A percentile compares a stretch with the other conserved stretches of the same genome.
These are phyloP conservation scores for Actinostola sp. DNA, from an alignment of 92 coral and sea anemone species.

Conservation along the genomic window DNA sequence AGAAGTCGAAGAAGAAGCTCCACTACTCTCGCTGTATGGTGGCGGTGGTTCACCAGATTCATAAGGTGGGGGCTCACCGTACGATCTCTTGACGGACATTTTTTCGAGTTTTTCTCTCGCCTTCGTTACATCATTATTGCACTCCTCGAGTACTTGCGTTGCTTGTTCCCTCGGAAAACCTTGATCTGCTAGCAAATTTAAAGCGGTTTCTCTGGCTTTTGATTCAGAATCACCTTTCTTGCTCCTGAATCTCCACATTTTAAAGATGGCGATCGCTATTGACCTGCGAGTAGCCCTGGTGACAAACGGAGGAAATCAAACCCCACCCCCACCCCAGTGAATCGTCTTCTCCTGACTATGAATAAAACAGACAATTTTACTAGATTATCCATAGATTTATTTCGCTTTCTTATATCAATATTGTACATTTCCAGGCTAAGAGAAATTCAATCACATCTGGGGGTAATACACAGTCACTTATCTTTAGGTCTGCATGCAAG, in stretches of 20 bases:
- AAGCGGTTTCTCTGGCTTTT: slow-evolving; percentile 37
- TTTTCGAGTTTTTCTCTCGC: slow-evolving; percentile 60
- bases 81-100: slow-evolving; percentile 24
- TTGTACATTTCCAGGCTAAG: no score
- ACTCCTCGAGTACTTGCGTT: slow-evolving; percentile 57
- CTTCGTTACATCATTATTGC: slow-evolving; percentile 49
- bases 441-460: no score
- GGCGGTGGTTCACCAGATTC: slow-evolving; percentile 76
- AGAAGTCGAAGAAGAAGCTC: slow-evolving; percentile 37
- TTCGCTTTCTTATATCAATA: no score
- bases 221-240: slow-evolving; percentile 11
- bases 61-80: slow-evolving; percentile 23
- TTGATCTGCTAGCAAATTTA: slow-evolving; percentile 54
- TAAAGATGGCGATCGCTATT: background rate
- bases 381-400: no score
- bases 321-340: no score
- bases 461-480: no score
- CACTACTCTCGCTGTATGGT: slow-evolving; percentile 76
- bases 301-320: no score
- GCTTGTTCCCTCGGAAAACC: slow-evolving; percentile 70
- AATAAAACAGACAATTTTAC: no score
- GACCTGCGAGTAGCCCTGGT: background rate
- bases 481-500: no score
- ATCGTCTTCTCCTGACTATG: no score
- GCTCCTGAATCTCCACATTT: slow-evolving; percentile 30